Percentiles rank a stretch among this genome's conserved stretches.
Evolutionary conservation across 2,113 vertebrate genomes (phyloP).

Genomic region (Danionella cerebrum): DNA sequence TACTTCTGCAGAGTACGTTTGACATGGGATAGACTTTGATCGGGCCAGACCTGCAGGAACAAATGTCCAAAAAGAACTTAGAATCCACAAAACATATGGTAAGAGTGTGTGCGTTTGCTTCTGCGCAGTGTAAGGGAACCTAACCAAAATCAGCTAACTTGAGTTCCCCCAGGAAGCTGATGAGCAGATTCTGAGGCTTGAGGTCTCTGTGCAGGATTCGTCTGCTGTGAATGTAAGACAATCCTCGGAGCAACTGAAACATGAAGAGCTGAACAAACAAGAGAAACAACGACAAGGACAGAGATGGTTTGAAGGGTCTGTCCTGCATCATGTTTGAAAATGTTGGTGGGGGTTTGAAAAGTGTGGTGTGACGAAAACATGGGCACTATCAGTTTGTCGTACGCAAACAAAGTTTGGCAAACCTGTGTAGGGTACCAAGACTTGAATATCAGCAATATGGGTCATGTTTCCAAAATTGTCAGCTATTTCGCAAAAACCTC

Average conservation of each 20-base stretch:
- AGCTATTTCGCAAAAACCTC: too few relatives aligned
- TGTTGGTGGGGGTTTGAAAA: too few relatives aligned
- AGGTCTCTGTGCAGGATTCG: slow-evolving; percentile 86
- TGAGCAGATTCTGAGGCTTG: slow-evolving; percentile 91
- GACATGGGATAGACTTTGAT: slow-evolving; percentile 79
- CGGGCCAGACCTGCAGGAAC: slow-evolving; percentile 70
- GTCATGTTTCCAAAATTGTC: too few relatives aligned
- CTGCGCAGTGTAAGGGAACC: slow-evolving; percentile 1
- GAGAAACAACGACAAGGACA: too few relatives aligned
- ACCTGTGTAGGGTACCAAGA: too few relatives aligned
- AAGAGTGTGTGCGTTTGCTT: neutral
- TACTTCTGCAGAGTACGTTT: slow-evolving; percentile 81
- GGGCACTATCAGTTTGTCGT: too few relatives aligned
- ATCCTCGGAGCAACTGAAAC: slow-evolving; percentile 82
- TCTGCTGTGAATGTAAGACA: slow-evolving; percentile 79
- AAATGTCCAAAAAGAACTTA: neutral
- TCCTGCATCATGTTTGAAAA: too few relatives aligned
- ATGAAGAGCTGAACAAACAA: slow-evolving; percentile 72
- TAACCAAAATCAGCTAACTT: slow-evolving; percentile 89
- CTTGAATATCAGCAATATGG: too few relatives aligned
- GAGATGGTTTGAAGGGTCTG: too few relatives aligned
- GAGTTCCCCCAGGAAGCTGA: slow-evolving; percentile 88
- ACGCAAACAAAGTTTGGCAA: too few relatives aligned
- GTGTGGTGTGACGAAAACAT: too few relatives aligned
- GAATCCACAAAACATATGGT: neutral